Evolutionary conservation across 2,797 vertebrate species (phyloP), one percentile per base, ranked within the genome.

Genomic region (Protonibea diacanthus): DNA sequence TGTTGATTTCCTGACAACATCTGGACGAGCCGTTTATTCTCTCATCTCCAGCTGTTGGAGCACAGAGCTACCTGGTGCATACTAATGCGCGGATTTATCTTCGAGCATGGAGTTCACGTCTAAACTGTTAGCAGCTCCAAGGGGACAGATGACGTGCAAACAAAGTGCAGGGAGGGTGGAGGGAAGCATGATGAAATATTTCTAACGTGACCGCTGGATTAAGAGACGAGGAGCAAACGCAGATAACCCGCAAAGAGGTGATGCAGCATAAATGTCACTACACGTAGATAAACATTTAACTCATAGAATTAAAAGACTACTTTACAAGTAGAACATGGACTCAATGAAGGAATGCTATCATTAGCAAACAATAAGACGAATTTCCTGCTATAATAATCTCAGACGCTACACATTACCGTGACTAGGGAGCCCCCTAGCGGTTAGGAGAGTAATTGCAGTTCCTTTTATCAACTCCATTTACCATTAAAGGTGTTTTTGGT

Each of bases 1-100:
- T 83, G 86, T 59, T 80, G 83, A 81, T 80, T 64, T 66, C 14
- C 14, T 59, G 49, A 56, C 45, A 82, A 86, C 89, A 93, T 90
- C 88, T 89, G 91, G 82, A 74, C 71, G 2, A 17, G 68, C 3
- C 15, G 1, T 62, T 73, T 53, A 49, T 63, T 75, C 74, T 71
- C 63, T 13, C 3, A 71, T 58, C 49, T 69, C n/a, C 81, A 79
- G 75, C 69, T 85, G 88, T 73, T 49, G 55, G 48, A 14, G 21
- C 23, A 29, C 25, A 13, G 11, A 57, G 23, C 47, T 49, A 63
- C 52, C 40, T 44, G 59, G 81, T 82, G 65, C 77, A 71, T 9
- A 66, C 27, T n/a, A 69, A 48, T 57, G 68, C 71, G 3, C 63
- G 15, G 53, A 71, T 68, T 64, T 48, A 48, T 2, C 12, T n/a